Conservation (phyloP, 2,113 vertebrate genomes). For the Collichthys lucidus region DNA sequence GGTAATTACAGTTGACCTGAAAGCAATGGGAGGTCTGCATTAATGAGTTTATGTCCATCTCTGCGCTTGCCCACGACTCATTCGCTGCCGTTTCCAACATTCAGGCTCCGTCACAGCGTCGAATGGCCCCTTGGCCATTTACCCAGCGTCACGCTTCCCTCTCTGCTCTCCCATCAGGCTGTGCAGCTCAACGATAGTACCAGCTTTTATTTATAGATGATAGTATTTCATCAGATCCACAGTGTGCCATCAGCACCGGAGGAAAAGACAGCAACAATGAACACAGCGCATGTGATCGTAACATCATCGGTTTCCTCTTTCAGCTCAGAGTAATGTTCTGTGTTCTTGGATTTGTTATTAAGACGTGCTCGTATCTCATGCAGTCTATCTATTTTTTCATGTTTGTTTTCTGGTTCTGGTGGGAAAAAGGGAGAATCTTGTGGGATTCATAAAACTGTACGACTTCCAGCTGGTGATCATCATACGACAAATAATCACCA, state of each 20-base stretch:
- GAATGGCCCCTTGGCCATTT: conserved; percentile 51
- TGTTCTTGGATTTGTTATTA: conserved; percentile 29
- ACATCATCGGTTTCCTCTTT: conserved; percentile 22
- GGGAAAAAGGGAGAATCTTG: conserved; percentile 22
- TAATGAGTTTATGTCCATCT: conserved; percentile 54
- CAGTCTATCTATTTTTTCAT: conserved; percentile 6
- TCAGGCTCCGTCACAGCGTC: conserved; percentile 19
- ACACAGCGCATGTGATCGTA: background rate
- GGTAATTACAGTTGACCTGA: conserved; percentile 59
- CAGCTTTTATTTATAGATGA: conserved; percentile 62
- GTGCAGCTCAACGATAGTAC: conserved; percentile 23
- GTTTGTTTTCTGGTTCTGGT: conserved; percentile 33
- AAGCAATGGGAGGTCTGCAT: conserved; percentile 24
- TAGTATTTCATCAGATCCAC: conserved; percentile 43
- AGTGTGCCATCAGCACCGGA: conserved; percentile 36
- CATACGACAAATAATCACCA: conserved; percentile 39
- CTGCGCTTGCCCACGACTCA: conserved; percentile 13
- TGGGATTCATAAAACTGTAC: conserved; percentile 22
- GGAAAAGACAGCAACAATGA: conserved; percentile 22
- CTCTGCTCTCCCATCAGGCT: conserved; percentile 42
- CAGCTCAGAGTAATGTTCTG: conserved; percentile 4
- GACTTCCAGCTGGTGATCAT: conserved; percentile 45
- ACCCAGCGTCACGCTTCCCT: conserved; percentile 25
- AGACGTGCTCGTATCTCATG: conserved; percentile 5
- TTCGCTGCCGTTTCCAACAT: conserved; percentile 43